A percentile compares a stretch with the other conserved stretches of the same genome.
phyloP scores from a whole-genome alignment of 2,797 vertebrate species.

The Lithobates sylvaticus region DNA sequence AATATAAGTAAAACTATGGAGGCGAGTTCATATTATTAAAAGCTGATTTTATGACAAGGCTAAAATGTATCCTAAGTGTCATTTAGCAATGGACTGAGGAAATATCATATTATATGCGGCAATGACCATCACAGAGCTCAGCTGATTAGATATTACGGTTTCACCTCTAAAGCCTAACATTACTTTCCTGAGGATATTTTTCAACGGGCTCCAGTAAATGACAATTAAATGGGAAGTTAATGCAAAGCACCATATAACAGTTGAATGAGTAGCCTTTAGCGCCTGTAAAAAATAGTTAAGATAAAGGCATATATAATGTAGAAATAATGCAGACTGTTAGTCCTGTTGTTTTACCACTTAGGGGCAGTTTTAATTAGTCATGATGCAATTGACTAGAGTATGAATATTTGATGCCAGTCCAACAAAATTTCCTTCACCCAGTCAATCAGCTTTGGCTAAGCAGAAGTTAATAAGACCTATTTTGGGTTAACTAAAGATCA shows the following conservation, averaged over 20 bases:
- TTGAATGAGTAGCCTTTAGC: background rate
- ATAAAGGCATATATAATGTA: background rate
- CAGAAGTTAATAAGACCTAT: too few species aligned
- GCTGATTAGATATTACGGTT: constrained; percentile 30
- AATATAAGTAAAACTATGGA: too few species aligned
- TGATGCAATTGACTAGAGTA: too few species aligned
- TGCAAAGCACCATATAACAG: constrained; percentile 25
- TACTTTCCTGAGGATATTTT: constrained; percentile 35
- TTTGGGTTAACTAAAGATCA: too few species aligned
- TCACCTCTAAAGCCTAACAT: constrained; percentile 16
- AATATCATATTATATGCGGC: background rate
- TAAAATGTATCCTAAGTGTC: background rate
- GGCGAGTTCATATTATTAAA: background rate
- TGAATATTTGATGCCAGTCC: too few species aligned
- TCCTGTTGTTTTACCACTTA: background rate
- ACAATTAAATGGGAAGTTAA: constrained; percentile 52
- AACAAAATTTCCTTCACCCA: too few species aligned
- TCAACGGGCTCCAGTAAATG: constrained; percentile 40
- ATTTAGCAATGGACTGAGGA: constrained; percentile 9
- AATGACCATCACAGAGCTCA: constrained; percentile 3
- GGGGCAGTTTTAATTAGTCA: background rate
- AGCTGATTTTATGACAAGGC: background rate
- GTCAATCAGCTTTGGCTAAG: too few species aligned
- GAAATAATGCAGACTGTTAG: background rate
- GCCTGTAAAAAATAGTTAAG: background rate